Evolutionary conservation across 2,113 vertebrate species (phyloP).

Genomic region (Paradoxurus hermaphroditus): DNA sequence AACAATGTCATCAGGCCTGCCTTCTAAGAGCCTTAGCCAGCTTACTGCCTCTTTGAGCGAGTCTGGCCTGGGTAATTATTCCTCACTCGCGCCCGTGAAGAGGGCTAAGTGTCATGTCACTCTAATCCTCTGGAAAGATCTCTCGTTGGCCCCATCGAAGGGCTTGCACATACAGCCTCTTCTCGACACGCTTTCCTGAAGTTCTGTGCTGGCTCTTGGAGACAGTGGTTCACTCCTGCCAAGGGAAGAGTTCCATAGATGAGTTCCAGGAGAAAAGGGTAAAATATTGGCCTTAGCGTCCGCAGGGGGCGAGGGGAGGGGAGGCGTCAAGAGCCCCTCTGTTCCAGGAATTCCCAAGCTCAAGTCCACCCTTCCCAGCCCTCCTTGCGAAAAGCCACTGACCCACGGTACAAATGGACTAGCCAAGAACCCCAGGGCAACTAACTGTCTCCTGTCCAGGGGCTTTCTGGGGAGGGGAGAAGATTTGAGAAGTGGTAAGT

Average conservation of each 20-base stretch:
- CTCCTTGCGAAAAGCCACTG: background rate
- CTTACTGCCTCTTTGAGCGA: background rate
- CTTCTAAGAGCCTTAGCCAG: slow-evolving; percentile 42
- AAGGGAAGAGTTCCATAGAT: background rate
- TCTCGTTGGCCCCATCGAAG: background rate
- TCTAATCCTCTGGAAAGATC: background rate
- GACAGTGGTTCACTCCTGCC: background rate
- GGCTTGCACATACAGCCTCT: accelerated
- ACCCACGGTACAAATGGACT: background rate
- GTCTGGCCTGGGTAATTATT: background rate
- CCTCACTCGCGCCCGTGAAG: accelerated
- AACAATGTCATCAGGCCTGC: background rate
- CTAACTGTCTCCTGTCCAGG: background rate
- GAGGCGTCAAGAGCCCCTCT: background rate
- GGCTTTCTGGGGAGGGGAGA: background rate
- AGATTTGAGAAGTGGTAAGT: background rate
- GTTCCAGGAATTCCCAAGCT: background rate
- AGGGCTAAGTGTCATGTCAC: accelerated
- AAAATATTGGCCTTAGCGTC: background rate
- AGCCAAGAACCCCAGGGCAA: background rate
- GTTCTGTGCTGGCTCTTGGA: background rate
- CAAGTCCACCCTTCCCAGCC: background rate
- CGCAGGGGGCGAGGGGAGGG: background rate
- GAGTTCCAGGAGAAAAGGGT: background rate
- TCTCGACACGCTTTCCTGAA: background rate